Percentiles rank a stretch among this genome's conserved stretches.
Conservation (phyloP, 1,140 invertebrate species). For the Drosophila nigrodunni region DNA sequence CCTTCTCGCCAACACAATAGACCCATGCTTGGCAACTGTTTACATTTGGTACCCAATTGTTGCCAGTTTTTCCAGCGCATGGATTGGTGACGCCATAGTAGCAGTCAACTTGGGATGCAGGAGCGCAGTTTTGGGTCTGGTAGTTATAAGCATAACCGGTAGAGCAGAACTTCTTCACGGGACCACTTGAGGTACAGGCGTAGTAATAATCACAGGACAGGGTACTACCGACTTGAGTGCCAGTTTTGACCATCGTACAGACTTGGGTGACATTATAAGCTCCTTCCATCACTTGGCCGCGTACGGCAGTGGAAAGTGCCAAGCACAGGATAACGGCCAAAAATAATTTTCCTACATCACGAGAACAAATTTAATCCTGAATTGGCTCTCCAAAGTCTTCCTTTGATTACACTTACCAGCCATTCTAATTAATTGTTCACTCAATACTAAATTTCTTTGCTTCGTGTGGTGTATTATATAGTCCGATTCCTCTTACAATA, state of each 20-base stretch:
- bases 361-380: background rate
- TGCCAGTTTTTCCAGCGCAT: constrained; percentile 23
- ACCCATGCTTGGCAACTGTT: constrained; percentile 37
- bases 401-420: constrained; percentile 44
- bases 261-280: constrained; percentile 64
- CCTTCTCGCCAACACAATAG: constrained; percentile 14
- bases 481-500: background rate
- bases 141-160: constrained; percentile 50
- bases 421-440: constrained; percentile 21
- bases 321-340: constrained; percentile 47
- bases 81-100: constrained; percentile 46
- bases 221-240: constrained; percentile 55
- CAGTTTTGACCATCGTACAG: constrained; percentile 37
- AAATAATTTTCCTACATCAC: constrained; percentile 1
- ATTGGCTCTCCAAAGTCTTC: background rate
- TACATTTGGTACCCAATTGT: constrained; percentile 37
- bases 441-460: constrained; percentile 16
- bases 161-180: constrained; percentile 24
- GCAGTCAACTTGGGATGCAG: constrained; percentile 39
- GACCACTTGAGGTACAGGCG: constrained; percentile 38
- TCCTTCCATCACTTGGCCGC: constrained; percentile 46
- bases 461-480: constrained; percentile 36
- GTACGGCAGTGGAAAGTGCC: constrained; percentile 41
- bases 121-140: constrained; percentile 18
- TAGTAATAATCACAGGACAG: constrained; percentile 60